Conservation (phyloP, 2,113 vertebrate genomes). For the Tapirus terrestris region DNA sequence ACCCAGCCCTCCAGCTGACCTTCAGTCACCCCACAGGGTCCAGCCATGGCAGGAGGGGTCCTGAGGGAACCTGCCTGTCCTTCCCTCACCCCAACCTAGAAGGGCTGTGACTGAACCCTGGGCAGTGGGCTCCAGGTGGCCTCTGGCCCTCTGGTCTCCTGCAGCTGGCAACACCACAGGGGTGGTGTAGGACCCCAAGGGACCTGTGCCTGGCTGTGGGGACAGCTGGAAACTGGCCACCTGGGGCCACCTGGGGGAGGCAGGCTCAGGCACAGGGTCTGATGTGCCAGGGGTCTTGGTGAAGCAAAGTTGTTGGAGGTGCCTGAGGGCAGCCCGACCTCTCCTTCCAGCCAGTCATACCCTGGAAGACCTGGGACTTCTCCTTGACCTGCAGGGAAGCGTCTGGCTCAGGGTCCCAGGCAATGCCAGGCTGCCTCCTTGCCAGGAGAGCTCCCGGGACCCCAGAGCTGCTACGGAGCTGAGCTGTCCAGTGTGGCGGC, state of each 20-base stretch:
- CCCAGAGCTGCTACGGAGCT: background rate
- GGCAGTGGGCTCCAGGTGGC: background rate
- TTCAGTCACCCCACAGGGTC: background rate
- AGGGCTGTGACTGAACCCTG: background rate
- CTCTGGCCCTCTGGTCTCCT: background rate
- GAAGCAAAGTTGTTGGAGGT: background rate
- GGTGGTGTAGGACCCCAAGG: too few species aligned
- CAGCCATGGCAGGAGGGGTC: fast-evolving
- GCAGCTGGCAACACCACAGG: too few species aligned
- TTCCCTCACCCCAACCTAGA: background rate
- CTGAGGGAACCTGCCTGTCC: background rate
- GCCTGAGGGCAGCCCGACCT: background rate
- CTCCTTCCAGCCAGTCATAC: background rate
- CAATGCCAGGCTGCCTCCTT: background rate
- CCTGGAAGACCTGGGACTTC: background rate
- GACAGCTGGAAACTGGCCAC: too few species aligned
- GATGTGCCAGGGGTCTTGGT: background rate
- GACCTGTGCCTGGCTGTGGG: background rate
- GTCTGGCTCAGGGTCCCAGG: background rate
- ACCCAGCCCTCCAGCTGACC: too few species aligned
- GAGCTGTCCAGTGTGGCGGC: background rate
- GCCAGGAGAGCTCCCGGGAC: background rate
- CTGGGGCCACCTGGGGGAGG: too few species aligned
- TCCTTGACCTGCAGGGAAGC: background rate
- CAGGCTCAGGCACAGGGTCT: background rate